Evolutionary conservation across 2,113 vertebrate genomes (phyloP).

Genomic region (Isurus oxyrinchus): DNA sequence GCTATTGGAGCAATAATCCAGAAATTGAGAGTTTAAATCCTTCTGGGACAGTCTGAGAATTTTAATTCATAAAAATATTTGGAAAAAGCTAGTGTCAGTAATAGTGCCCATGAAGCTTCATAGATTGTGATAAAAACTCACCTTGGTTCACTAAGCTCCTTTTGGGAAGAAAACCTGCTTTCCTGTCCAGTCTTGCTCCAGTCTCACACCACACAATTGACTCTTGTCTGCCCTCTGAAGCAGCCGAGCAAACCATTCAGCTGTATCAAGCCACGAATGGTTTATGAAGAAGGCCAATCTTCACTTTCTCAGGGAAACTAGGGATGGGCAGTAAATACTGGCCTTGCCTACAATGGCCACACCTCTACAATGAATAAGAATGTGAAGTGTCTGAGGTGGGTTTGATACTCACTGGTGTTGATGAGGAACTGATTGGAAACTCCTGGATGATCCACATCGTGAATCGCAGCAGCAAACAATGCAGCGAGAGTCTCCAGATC

Average conservation of each 20-base stretch:
- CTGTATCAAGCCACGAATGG: not conserved
- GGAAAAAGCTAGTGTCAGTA: not conserved
- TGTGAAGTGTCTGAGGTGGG: too few relatives aligned
- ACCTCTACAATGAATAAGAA: not conserved
- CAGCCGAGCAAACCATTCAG: not conserved
- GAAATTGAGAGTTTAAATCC: not conserved
- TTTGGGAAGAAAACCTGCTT: too few relatives aligned
- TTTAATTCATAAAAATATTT: not conserved
- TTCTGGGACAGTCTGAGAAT: not conserved
- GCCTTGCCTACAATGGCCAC: not conserved
- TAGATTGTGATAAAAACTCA: too few relatives aligned
- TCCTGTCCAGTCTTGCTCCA: too few relatives aligned
- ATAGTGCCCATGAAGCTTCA: too few relatives aligned
- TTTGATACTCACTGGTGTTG: constrained; percentile 79
- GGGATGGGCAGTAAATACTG: not conserved
- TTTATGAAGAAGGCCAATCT: not conserved
- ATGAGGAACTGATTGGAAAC: constrained; percentile 94
- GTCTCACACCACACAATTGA: too few relatives aligned
- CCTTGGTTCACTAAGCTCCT: too few relatives aligned
- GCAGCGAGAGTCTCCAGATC: constrained; percentile 87
- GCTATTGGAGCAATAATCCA: not conserved
- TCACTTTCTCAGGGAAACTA: not conserved
- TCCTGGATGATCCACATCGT: constrained; percentile 90
- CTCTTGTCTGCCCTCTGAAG: not conserved
- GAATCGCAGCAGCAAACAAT: constrained; percentile 83